A percentile compares a stretch with the other conserved stretches of the same genome.
These are phyloP conservation scores for Apistogramma diplotaenia DNA, from an alignment of 2,113 vertebrate species.

Conservation along the genomic window DNA sequence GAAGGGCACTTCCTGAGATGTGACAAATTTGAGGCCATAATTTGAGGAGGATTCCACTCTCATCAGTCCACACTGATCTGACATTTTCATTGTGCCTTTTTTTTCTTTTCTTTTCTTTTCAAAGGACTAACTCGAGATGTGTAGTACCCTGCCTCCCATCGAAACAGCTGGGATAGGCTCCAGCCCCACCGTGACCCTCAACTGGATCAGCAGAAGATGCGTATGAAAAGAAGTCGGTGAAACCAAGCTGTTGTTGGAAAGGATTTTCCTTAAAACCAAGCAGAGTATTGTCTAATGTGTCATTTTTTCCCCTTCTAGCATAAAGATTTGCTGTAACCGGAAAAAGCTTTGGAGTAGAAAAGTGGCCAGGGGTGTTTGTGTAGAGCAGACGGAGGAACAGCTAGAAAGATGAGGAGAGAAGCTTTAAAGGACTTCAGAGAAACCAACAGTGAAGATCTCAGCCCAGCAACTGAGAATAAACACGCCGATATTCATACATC, in stretches of 20 bases:
- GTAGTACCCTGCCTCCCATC: neutral
- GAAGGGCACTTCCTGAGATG: slow-evolving; percentile 54
- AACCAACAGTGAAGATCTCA: slow-evolving; percentile 2
- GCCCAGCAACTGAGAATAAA: slow-evolving; percentile 12
- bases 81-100: too few species aligned
- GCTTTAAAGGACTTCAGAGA: neutral
- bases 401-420: neutral
- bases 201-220: neutral
- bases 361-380: neutral
- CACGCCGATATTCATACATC: slow-evolving; percentile 13
- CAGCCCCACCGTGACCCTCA: neutral
- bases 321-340: neutral
- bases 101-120: too few species aligned
- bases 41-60: neutral
- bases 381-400: neutral
- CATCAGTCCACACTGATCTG: too few species aligned
- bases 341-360: neutral
- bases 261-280: neutral
- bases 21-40: neutral
- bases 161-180: neutral
- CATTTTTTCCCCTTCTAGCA: neutral
- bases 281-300: neutral
- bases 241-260: slow-evolving; percentile 5
- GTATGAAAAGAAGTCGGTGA: neutral
- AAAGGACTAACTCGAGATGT: neutral